Evolutionary conservation across 2,888 invertebrate species (phyloP), one percentile per base, ranked within the genome.

Genomic region (Drosophila emarginata): DNA sequence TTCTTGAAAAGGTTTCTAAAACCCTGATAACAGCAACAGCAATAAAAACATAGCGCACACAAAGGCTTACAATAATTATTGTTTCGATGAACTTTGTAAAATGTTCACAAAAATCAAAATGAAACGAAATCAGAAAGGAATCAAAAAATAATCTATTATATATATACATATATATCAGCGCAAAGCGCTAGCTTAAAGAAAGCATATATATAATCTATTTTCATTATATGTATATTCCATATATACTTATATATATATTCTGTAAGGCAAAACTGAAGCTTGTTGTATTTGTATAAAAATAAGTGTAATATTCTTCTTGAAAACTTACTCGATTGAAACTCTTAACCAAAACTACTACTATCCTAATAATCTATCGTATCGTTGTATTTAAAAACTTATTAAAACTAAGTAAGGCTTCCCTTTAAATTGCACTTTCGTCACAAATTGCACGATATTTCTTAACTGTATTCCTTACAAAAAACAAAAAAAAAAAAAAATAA

Each of bases 1-100:
- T 45, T 21, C 12, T 21, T 45, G 45, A 45, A 45, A 45, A 45
- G 45, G 45, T 45, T 45, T 45, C 45, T 21, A 45, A 45, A 45
- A 45, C 45, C 21, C 18, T 18, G 3, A 37, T 0, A 18, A 45
- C 11, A 45, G 7, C 4, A 45, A 45, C 4, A 18, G 11, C 18
- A 45, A 45, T 1, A 45, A 45, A 11, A 45, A 45, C 21, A 45
- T 45, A 45, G 45, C 45, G 45, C 45, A 45, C 45, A 45, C 45
- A 45, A 45, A 45, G 18, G 45, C 45, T 45, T 45, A 45, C 45
- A 45, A 45, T 45, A 45, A 21, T 21, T 6, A 39, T 11, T 45
- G 21, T 45, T 45, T 45, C 45, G 4, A 11, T 32, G 9, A 32
- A 32, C 32, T 32, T 32, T 32, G 9, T 32, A 9, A 32, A 28